These are phyloP conservation scores for Micropoecilia bifurca DNA, from an alignment of 2,797 vertebrate genomes.

Conservation along the genomic window DNA sequence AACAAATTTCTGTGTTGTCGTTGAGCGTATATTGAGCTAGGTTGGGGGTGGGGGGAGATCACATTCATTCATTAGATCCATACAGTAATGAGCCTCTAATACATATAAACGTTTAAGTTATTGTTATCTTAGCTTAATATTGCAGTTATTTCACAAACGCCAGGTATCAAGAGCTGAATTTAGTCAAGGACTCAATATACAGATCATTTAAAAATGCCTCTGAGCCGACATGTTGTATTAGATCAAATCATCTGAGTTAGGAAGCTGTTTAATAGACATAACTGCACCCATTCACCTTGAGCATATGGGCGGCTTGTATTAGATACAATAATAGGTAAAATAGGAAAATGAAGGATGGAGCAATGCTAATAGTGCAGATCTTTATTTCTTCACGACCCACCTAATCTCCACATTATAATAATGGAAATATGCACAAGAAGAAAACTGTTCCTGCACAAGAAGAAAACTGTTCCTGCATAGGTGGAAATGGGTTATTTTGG, in stretches of 20 bases:
- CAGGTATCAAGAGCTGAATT: not conserved
- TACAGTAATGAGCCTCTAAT: not conserved
- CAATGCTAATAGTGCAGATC: constrained; percentile 52
- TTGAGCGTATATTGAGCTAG: not conserved
- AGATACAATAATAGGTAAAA: constrained; percentile 64
- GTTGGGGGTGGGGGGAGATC: too few relatives aligned
- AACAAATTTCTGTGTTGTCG: not conserved
- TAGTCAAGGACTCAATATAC: not conserved
- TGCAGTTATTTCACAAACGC: not conserved
- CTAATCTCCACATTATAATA: constrained; percentile 21
- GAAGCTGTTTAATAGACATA: constrained; percentile 50
- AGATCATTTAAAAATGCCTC: not conserved
- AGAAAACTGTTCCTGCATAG: constrained; percentile 3
- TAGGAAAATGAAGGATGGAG: constrained; percentile 65
- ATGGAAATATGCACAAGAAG: constrained; percentile 29
- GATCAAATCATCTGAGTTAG: not conserved
- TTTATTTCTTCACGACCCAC: constrained; percentile 49
- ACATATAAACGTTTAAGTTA: not conserved
- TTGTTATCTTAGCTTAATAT: not conserved
- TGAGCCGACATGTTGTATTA: not conserved
- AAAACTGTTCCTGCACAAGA: constrained; percentile 12
- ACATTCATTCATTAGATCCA: not conserved
- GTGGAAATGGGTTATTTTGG: constrained; percentile 7
- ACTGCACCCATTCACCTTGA: constrained; percentile 61
- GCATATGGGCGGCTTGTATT: constrained; percentile 46